These are phyloP conservation scores for Leptonema lineaticorne DNA, from an alignment of 1,140 invertebrate genomes.

Conservation along the genomic window DNA sequence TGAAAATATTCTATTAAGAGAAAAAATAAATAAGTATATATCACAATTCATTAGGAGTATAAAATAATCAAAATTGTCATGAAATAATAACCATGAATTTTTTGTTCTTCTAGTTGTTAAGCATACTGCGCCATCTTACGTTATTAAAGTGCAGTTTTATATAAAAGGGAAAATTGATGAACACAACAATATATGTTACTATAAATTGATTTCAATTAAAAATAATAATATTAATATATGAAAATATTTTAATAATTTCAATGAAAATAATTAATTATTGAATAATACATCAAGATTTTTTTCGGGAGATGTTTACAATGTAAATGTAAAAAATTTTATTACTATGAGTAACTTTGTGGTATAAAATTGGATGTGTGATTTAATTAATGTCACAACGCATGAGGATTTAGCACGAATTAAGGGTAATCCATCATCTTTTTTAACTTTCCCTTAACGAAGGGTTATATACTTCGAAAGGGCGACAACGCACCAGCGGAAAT, in stretches of 20 bases:
- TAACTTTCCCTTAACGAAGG: not conserved
- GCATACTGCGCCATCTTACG: no score
- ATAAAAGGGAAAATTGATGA: no score
- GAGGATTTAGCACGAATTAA: not conserved
- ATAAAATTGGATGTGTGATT: conserved; percentile 6
- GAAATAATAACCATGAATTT: no score
- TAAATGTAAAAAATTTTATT: not conserved
- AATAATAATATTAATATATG: no score
- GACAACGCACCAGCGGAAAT: not conserved
- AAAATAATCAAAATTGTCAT: no score
- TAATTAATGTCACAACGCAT: conserved; percentile 7
- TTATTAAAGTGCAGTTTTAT: no score
- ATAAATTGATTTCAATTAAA: no score
- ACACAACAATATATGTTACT: no score
- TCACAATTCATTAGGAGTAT: no score
- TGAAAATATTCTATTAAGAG: no score
- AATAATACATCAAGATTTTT: not conserved
- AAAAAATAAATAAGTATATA: no score
- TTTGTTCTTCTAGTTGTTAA: no score
- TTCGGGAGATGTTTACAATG: not conserved
- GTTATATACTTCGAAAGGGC: not conserved
- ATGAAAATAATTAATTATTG: not conserved
- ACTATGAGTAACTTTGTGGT: not conserved
- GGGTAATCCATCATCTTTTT: conserved; percentile 19
- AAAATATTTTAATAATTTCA: not conserved